Conservation (phyloP, 2,797 vertebrate genomes). For the Hephaestus fuliginosus region DNA sequence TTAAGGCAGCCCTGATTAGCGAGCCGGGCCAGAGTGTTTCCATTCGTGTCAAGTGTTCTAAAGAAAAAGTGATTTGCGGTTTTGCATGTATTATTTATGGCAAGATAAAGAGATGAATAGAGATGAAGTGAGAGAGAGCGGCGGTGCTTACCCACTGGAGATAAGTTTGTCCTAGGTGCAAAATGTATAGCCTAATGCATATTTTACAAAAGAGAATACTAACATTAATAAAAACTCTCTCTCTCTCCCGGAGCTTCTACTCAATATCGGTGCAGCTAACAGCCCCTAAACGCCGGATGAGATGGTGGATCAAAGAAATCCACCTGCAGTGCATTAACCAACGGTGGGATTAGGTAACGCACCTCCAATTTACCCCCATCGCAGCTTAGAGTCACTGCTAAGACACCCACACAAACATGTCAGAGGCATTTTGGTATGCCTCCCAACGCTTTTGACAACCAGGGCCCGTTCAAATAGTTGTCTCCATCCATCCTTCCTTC, state of each 20-base stretch:
- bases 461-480: conserved; percentile 4
- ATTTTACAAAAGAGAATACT: conserved; percentile 67
- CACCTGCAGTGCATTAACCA: conserved; percentile 66
- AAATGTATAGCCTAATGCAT: conserved; percentile 64
- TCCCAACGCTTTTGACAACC: conserved; percentile 49
- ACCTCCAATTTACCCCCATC: conserved; percentile 56
- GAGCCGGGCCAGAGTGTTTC: conserved; percentile 6
- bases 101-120: conserved; percentile 61
- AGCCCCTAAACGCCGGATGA: conserved; percentile 68
- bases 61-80: conserved; percentile 54
- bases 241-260: conserved; percentile 27
- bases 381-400: conserved; percentile 67
- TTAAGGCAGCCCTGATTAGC: conserved; percentile 48
- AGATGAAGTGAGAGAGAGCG: conserved; percentile 43
- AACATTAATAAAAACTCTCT: conserved; percentile 53
- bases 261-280: conserved; percentile 30
- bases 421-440: conserved; percentile 64
- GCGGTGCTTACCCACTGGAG: conserved; percentile 50
- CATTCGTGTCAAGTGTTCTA: conserved; percentile 46
- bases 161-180: conserved; percentile 39
- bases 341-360: conserved; percentile 63
- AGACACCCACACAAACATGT: conserved; percentile 75
- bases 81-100: conserved; percentile 66
- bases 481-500: neutral
- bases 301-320: conserved; percentile 74